Percentiles rank a stretch among this genome's conserved stretches.
Evolutionary conservation across 2,797 vertebrate genomes (phyloP).

Genomic region (Rhyacichthys aspro): DNA sequence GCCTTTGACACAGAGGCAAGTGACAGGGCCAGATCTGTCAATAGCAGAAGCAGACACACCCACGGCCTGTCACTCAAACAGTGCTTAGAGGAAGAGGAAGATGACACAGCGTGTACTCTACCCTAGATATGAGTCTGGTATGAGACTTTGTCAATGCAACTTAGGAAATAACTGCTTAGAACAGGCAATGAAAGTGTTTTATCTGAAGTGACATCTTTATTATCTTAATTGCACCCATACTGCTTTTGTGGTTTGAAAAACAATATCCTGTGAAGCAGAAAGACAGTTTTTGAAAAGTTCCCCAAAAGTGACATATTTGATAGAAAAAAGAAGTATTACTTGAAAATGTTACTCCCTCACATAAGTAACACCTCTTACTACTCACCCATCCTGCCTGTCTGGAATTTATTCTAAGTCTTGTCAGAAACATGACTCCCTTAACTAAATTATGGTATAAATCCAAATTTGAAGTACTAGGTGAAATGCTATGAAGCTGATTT

Average conservation of each 20-base stretch:
- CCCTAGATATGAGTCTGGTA: slow-evolving; percentile 40
- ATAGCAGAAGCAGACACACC: slow-evolving; percentile 62
- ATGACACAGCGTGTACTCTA: slow-evolving; percentile 58
- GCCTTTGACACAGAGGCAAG: slow-evolving; percentile 58
- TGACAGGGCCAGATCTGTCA: slow-evolving; percentile 66
- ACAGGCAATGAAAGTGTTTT: slow-evolving; percentile 1
- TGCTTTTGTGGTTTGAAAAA: slow-evolving; percentile 6
- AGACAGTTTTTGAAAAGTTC: too few relatives aligned
- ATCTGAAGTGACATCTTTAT: too few relatives aligned
- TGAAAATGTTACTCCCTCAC: too few relatives aligned
- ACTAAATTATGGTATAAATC: neutral
- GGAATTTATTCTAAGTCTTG: too few relatives aligned
- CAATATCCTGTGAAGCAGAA: slow-evolving; percentile 24
- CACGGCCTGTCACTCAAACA: slow-evolving; percentile 52
- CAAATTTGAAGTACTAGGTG: slow-evolving; percentile 15
- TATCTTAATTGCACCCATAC: too few relatives aligned
- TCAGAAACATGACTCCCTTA: too few relatives aligned
- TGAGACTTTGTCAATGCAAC: slow-evolving; percentile 25
- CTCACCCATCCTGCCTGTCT: too few relatives aligned
- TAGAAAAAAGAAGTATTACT: slow-evolving; percentile 33
- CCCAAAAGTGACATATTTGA: slow-evolving; percentile 3
- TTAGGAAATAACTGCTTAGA: slow-evolving; percentile 1
- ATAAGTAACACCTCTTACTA: too few relatives aligned
- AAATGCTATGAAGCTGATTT: slow-evolving; percentile 28
- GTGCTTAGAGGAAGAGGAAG: slow-evolving; percentile 59